Conservation (phyloP, 2,888 invertebrate species). For the Portevinia maculata region DNA sequence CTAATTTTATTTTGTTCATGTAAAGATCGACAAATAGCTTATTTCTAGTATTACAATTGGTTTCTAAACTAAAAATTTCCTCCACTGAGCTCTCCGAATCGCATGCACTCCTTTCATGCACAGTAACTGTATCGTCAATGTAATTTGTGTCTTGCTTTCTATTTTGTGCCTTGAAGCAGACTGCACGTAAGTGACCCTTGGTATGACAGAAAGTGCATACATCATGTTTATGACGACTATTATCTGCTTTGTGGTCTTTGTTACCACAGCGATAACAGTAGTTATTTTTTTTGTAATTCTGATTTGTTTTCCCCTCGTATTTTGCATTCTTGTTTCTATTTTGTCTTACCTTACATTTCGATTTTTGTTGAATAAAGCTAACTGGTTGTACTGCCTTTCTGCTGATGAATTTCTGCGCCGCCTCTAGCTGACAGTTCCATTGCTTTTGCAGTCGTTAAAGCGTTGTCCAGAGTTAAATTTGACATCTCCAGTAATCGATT, state of each 20-base stretch:
- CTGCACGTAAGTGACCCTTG: slow-evolving; percentile 19
- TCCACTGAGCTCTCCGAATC: too few species aligned
- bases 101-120: too few species aligned
- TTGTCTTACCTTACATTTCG: too few species aligned
- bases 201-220: slow-evolving; percentile 16
- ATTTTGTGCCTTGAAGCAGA: slow-evolving; percentile 28
- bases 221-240: slow-evolving; percentile 10
- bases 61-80: slow-evolving; percentile 31
- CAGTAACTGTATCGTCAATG: slow-evolving; percentile 33
- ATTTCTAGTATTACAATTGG: background rate
- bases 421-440: too few species aligned
- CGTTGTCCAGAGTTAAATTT: too few species aligned
- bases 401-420: too few species aligned
- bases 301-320: too few species aligned
- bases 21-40: slow-evolving; percentile 29
- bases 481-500: too few species aligned
- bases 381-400: too few species aligned
- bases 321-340: too few species aligned
- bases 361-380: too few species aligned
- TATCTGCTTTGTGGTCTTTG: slow-evolving; percentile 27
- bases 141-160: slow-evolving; percentile 35
- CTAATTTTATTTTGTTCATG: slow-evolving; percentile 13
- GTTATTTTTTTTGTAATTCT: slow-evolving; percentile 12
- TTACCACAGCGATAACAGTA: slow-evolving; percentile 43
- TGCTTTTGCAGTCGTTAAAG: too few species aligned